Conservation (phyloP, 1,140 invertebrate genomes). For the Psilanteris sp. region DNA sequence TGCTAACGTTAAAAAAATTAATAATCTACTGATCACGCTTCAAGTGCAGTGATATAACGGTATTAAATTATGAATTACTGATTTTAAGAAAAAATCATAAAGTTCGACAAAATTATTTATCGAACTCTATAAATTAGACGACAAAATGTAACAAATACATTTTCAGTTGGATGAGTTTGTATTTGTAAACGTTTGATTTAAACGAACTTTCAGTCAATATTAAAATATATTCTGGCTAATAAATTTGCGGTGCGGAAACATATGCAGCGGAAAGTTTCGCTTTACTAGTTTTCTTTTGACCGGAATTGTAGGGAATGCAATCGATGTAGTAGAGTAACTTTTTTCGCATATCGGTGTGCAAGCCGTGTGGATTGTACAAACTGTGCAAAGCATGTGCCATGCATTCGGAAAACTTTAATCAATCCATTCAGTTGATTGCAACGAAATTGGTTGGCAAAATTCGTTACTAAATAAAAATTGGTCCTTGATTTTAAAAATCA, state of each 20-base stretch:
- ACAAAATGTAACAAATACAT: too few species aligned
- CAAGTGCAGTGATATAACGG: too few species aligned
- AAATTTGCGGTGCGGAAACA: slow-evolving; percentile 35
- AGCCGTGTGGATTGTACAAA: slow-evolving; percentile 30
- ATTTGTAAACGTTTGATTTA: slow-evolving; percentile 22
- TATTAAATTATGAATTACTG: too few species aligned
- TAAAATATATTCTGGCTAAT: slow-evolving; percentile 38
- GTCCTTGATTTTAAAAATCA: background rate
- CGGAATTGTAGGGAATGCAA: slow-evolving; percentile 23
- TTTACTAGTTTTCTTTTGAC: slow-evolving; percentile 43
- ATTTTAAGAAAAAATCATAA: too few species aligned
- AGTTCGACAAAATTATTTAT: too few species aligned
- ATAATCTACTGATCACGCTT: too few species aligned
- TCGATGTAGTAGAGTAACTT: slow-evolving; percentile 32
- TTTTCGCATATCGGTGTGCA: slow-evolving; percentile 40
- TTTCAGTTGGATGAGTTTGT: too few species aligned
- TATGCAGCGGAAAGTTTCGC: slow-evolving; percentile 45
- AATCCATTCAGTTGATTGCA: slow-evolving; percentile 52
- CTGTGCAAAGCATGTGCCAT: slow-evolving; percentile 39
- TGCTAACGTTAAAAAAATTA: too few species aligned
- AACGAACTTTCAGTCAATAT: slow-evolving; percentile 11
- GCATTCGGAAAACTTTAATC: slow-evolving; percentile 54
- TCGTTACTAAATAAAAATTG: slow-evolving; percentile 33
- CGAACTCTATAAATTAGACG: too few species aligned
- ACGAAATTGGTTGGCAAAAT: slow-evolving; percentile 32